Evolutionary conservation across 2,797 vertebrate species (phyloP).

Genomic region (Sebastes elongatus): DNA sequence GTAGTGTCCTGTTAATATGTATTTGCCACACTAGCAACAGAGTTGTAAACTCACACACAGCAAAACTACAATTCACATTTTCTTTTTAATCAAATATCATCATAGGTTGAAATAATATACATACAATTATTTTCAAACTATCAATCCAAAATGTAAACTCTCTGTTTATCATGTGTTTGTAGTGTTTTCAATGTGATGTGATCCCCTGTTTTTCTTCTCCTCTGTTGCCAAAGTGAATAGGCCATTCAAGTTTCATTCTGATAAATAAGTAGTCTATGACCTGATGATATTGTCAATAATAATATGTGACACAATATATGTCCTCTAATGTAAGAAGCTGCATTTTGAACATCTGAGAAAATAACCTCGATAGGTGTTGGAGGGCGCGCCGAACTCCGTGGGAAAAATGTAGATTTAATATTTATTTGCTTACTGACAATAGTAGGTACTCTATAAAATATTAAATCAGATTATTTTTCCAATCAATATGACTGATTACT

Average conservation of each 20-base stretch:
- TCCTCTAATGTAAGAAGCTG: background rate
- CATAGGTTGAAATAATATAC: background rate
- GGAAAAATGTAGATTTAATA: background rate
- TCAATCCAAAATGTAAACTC: background rate
- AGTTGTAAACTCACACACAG: background rate
- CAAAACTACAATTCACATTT: background rate
- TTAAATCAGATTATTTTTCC: background rate
- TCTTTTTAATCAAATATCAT: background rate
- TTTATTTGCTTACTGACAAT: background rate
- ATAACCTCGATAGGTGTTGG: background rate
- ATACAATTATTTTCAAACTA: background rate
- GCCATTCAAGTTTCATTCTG: background rate
- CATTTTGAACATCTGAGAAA: background rate
- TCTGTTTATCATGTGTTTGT: background rate
- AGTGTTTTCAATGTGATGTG: background rate
- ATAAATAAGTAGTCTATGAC: constrained; percentile 2
- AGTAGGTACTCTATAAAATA: accelerated
- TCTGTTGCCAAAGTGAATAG: background rate
- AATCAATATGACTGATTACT: background rate
- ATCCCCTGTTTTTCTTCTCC: background rate
- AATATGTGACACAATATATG: background rate
- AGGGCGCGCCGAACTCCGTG: background rate
- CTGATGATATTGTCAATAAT: background rate
- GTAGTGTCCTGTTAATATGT: no score
- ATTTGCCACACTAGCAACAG: no score